These are phyloP conservation scores for Drosophila kepulauana DNA, from an alignment of 1,140 invertebrate species.

Conservation along the genomic window DNA sequence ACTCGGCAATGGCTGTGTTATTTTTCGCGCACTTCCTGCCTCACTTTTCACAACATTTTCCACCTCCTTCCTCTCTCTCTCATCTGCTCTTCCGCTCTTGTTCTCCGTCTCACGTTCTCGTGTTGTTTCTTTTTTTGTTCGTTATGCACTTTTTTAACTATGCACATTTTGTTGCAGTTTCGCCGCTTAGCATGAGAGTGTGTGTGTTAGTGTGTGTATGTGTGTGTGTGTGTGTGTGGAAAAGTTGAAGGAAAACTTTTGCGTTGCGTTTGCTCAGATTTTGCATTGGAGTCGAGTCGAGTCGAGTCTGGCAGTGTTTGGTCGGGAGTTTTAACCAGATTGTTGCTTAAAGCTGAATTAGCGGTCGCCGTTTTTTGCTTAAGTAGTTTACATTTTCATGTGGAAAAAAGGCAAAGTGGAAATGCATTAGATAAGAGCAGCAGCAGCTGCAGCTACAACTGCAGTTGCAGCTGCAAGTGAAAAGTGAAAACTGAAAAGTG, in stretches of 20 bases:
- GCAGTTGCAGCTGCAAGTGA: neutral
- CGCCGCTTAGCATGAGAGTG: neutral
- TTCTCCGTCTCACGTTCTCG: neutral
- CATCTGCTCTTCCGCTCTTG: neutral
- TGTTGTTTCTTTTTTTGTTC: slow-evolving; percentile 22
- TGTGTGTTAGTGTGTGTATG: neutral
- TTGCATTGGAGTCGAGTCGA: slow-evolving; percentile 15
- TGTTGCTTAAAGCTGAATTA: slow-evolving; percentile 78
- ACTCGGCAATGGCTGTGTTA: slow-evolving; percentile 45
- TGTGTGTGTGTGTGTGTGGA: slow-evolving; percentile 28
- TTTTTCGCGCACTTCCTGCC: slow-evolving; percentile 71
- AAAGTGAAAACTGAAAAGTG: neutral
- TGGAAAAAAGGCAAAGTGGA: slow-evolving; percentile 2
- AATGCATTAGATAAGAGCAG: slow-evolving; percentile 43
- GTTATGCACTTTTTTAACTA: slow-evolving; percentile 12
- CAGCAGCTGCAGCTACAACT: neutral
- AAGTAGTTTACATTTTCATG: slow-evolving; percentile 28
- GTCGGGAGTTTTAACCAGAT: slow-evolving; percentile 67
- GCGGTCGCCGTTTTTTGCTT: slow-evolving; percentile 52
- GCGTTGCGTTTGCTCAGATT: slow-evolving; percentile 51
- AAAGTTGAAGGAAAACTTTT: slow-evolving; percentile 72
- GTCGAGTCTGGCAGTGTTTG: slow-evolving; percentile 36
- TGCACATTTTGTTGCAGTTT: slow-evolving; percentile 68
- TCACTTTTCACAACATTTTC: slow-evolving; percentile 49
- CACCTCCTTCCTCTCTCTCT: neutral